Evolutionary conservation across 2,797 vertebrate species (phyloP), one percentile per base, ranked within the genome.

Genomic region (Anas flavirostris): DNA sequence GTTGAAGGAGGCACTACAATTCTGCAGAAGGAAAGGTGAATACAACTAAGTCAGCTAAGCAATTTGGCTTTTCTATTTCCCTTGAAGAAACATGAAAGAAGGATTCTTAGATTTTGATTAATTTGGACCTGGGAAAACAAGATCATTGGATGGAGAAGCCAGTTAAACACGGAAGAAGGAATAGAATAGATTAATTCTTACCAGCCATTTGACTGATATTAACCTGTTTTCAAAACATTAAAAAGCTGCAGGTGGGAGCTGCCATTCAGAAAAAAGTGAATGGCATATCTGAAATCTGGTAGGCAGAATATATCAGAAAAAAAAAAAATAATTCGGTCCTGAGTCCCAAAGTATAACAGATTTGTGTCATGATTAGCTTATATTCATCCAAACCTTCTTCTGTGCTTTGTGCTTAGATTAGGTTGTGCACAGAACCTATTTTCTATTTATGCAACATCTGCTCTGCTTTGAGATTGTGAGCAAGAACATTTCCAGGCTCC

Each of bases 361-460:
- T 88, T 84, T 75, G 64, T 91, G 72, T 60, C 72, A 59, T 89
- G 81, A 95, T 89, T 93, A 90, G 81, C 91, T 92, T 66, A 75
- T 73, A 94, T 82, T 91, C 83, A 91, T 67, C 84, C 75, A 93
- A 94, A 90, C 88, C 81, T 86, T 91, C 84, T 95, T 93, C 90
- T 90, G 77, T 83, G 84, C 79, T 67, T 63, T 86, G 70, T 86
- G 85, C 82, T 93, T 90, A 94, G 92, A 93, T 95, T 86, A 92
- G 91, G 89, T 84, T 92, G 90, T 60, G 66, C 94, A 88, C 88
- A 96, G 92, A 97, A 96, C 92, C 94, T 95, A 94, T 95, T 96
- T 96, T 94, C 94, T 95, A 80, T 94, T 94, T 96, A 96, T 88
- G 92, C 90, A 96, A 96, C 96, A 97, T 96, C 93, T 95, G 95